A percentile compares a stretch with the other conserved stretches of the same genome.
These are phyloP conservation scores for Balaeniceps rex DNA, from an alignment of 2,113 vertebrate genomes.

Conservation along the genomic window DNA sequence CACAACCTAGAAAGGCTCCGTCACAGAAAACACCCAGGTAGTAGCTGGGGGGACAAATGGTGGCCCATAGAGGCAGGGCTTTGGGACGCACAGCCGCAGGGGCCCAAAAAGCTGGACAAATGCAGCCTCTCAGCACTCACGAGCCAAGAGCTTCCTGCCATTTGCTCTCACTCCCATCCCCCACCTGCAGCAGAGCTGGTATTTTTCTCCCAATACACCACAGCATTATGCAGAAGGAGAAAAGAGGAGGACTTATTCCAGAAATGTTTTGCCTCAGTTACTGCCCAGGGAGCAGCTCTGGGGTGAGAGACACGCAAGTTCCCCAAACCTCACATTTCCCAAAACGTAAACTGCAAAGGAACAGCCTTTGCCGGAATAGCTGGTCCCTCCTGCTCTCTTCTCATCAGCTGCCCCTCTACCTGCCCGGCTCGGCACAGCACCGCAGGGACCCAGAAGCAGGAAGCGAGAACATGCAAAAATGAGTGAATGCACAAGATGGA, in stretches of 20 bases:
- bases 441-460: not conserved
- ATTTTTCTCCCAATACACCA: not conserved
- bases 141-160: not conserved
- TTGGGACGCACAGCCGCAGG: not conserved
- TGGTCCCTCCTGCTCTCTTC: not conserved
- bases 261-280: not conserved
- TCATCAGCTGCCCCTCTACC: not conserved
- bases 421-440: not conserved
- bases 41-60: not conserved
- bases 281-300: not conserved
- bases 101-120: not conserved
- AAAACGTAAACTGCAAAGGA: not conserved
- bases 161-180: not conserved
- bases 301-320: not conserved
- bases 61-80: not conserved
- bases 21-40: not conserved
- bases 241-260: not conserved
- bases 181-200: not conserved
- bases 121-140: not conserved
- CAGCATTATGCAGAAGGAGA: not conserved
- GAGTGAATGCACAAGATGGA: not conserved
- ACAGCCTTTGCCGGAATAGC: slow-evolving; percentile 35
- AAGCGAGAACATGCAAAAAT: not conserved
- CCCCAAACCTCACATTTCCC: slow-evolving; percentile 1
- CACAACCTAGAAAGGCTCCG: not conserved